Conservation (phyloP, 2,888 invertebrate species). For the Synanthedon tipuliformis region DNA sequence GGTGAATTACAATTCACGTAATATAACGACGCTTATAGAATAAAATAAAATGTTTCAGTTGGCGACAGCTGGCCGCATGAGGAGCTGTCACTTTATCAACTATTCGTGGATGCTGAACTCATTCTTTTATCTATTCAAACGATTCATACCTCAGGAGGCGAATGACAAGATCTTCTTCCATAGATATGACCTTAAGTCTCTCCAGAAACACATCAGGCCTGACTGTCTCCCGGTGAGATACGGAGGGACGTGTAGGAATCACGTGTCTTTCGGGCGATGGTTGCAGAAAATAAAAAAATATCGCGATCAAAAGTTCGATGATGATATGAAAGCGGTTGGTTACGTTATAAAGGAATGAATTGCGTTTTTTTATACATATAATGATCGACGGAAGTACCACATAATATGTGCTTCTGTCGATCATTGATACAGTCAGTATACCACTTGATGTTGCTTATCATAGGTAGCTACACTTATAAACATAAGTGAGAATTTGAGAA, state of each 20-base stretch:
- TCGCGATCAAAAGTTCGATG: slow-evolving; percentile 61
- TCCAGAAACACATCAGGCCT: slow-evolving; percentile 38
- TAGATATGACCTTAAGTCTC: slow-evolving; percentile 44
- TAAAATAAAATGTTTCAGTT: slow-evolving; percentile 51
- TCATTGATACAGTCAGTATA: too few relatives aligned
- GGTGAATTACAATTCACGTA: too few relatives aligned
- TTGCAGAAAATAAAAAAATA: slow-evolving; percentile 63
- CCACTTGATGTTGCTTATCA: too few relatives aligned
- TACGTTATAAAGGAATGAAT: slow-evolving; percentile 64
- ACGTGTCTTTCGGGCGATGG: slow-evolving; percentile 68
- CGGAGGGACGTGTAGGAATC: slow-evolving; percentile 68
- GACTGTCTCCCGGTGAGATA: slow-evolving; percentile 38
- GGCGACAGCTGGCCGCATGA: slow-evolving; percentile 74
- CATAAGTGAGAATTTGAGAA: too few relatives aligned
- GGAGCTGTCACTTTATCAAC: slow-evolving; percentile 79
- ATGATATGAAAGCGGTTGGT: slow-evolving; percentile 74
- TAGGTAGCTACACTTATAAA: too few relatives aligned
- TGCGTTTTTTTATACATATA: neutral
- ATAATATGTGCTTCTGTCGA: too few relatives aligned
- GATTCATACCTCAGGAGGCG: slow-evolving; percentile 75
- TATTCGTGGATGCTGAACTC: slow-evolving; percentile 85
- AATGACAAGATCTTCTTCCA: slow-evolving; percentile 60
- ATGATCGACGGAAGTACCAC: too few relatives aligned
- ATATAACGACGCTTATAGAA: neutral
- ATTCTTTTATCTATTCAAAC: slow-evolving; percentile 80